Conservation (phyloP, 2,888 invertebrate genomes). For the Elmis aenea region DNA sequence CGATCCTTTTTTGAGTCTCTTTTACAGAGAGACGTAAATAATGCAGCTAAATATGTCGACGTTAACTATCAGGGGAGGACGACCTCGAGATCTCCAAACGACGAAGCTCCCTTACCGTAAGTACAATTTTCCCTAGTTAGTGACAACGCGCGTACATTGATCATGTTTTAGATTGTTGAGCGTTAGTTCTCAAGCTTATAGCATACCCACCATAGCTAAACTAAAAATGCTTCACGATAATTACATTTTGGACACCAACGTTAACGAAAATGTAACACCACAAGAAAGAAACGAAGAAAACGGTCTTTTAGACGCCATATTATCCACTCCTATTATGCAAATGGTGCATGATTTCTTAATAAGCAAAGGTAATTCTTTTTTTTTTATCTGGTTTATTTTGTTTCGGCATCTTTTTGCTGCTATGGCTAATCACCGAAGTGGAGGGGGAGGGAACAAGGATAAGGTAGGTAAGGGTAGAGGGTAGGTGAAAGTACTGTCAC, state of each 20-base stretch:
- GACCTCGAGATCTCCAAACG: conserved; percentile 60
- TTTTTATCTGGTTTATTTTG: neutral
- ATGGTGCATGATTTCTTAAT: conserved; percentile 62
- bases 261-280: conserved; percentile 72
- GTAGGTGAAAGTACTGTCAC: too few species aligned
- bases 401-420: neutral
- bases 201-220: conserved; percentile 69
- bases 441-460: too few species aligned
- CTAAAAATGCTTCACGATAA: conserved; percentile 76
- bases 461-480: too few species aligned
- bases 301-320: conserved; percentile 70
- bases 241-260: conserved; percentile 69
- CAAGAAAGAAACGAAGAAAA: conserved; percentile 75
- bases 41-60: conserved; percentile 64
- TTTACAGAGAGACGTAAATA: conserved; percentile 67
- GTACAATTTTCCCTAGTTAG: conserved; percentile 34
- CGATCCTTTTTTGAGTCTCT: conserved; percentile 67
- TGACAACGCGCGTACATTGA: neutral
- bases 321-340: conserved; percentile 72
- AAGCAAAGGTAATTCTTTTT: conserved; percentile 48
- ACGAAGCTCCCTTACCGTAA: conserved; percentile 74
- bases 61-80: conserved; percentile 73
- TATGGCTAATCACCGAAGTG: too few species aligned
- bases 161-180: conserved; percentile 57
- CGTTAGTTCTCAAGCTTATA: conserved; percentile 57